A percentile compares a stretch with the other conserved stretches of the same genome.
Evolutionary conservation across 1,140 invertebrate genomes (phyloP).

Genomic region (Pachypeltis micranthus): DNA sequence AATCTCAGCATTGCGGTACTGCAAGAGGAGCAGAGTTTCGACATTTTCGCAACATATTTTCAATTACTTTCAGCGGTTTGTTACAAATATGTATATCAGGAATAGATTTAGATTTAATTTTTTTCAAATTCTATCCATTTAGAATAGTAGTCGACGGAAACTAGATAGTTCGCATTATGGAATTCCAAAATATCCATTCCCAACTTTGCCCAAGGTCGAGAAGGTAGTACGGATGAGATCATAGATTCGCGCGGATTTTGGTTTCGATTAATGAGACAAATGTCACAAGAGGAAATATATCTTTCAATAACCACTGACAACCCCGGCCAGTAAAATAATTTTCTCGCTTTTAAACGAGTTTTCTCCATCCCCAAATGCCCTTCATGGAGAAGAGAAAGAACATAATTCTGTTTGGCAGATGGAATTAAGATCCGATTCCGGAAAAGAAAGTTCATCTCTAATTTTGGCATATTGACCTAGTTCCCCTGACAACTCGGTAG

Average conservation of each 20-base stretch:
- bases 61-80: not conserved
- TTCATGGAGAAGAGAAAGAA: not conserved
- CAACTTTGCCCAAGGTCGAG: constrained; percentile 2
- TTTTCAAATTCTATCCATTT: constrained; percentile 5
- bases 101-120: constrained; percentile 4
- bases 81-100: constrained; percentile 1
- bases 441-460: not conserved
- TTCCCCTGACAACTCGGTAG: not conserved
- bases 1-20: not conserved
- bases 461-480: not conserved
- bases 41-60: constrained; percentile 3
- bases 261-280: too few species aligned
- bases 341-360: not conserved
- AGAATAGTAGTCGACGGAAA: constrained; percentile 5
- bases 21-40: constrained; percentile 2
- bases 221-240: not conserved
- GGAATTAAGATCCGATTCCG: not conserved
- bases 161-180: constrained; percentile 6
- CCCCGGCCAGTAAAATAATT: constrained; percentile 8
- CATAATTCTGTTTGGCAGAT: not conserved
- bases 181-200: constrained; percentile 8
- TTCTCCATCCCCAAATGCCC: not conserved
- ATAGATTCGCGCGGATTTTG: not conserved
- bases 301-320: not conserved
- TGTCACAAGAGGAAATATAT: not conserved